phyloP scores from a whole-genome alignment of 2,888 invertebrate genomes.

The Habrosyne pyritoides region DNA sequence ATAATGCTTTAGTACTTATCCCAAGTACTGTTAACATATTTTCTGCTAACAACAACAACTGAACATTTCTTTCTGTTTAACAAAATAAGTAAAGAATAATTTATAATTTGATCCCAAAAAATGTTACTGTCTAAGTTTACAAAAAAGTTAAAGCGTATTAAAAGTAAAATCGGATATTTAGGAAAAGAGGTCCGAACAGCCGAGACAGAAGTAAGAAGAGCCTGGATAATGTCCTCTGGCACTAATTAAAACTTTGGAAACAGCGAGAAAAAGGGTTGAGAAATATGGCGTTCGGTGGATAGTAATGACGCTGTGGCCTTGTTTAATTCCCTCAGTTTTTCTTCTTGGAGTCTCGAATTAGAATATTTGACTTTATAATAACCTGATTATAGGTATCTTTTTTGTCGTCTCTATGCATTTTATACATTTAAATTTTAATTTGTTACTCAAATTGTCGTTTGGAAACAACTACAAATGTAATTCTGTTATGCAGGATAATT shows the following conservation, averaged over 20 bases:
- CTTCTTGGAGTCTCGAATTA: slow-evolving; percentile 53
- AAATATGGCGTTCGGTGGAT: slow-evolving; percentile 75
- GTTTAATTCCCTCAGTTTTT: slow-evolving; percentile 71
- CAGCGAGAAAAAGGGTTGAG: slow-evolving; percentile 76
- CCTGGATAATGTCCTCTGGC: slow-evolving; percentile 79
- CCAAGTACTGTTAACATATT: background rate
- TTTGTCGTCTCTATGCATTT: no score
- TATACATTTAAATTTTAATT: background rate
- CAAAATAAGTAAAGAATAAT: slow-evolving; percentile 23
- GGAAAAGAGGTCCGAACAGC: slow-evolving; percentile 55
- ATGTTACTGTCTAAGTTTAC: slow-evolving; percentile 44
- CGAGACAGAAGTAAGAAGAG: slow-evolving; percentile 64
- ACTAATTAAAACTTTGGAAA: slow-evolving; percentile 81
- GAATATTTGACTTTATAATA: slow-evolving; percentile 44
- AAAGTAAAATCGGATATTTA: slow-evolving; percentile 62
- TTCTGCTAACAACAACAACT: background rate
- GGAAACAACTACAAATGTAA: no score
- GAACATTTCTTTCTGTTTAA: slow-evolving; percentile 15
- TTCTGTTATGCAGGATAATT: no score
- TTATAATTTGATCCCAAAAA: slow-evolving; percentile 28
- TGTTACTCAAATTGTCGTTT: no score
- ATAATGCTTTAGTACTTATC: background rate
- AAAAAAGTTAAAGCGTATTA: slow-evolving; percentile 54
- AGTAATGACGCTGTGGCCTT: slow-evolving; percentile 71
- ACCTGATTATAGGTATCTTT: background rate